These are phyloP conservation scores for Microctenopoma stevenorrisi DNA, from an alignment of 2,797 vertebrate species.

Conservation along the genomic window DNA sequence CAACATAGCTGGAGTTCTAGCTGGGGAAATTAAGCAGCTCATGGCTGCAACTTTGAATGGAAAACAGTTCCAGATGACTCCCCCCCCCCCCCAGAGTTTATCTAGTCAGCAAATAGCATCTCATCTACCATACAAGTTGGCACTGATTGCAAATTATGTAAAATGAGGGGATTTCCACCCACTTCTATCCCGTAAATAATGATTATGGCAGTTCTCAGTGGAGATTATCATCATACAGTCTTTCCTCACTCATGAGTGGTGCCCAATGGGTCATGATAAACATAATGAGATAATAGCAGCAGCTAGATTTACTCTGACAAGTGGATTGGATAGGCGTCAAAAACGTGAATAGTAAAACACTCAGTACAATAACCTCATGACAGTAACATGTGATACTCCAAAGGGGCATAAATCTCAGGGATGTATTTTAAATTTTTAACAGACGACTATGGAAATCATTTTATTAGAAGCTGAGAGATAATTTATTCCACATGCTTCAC, in stretches of 20 bases:
- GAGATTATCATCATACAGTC: conserved; percentile 44
- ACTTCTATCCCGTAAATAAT: conserved; percentile 63
- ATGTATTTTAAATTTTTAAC: conserved; percentile 34
- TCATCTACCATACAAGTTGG: conserved; percentile 42
- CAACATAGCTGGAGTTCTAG: conserved; percentile 63
- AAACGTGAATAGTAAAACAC: conserved; percentile 46
- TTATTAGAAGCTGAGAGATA: conserved; percentile 39
- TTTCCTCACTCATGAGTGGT: conserved; percentile 34
- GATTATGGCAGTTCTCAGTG: conserved; percentile 33
- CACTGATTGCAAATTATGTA: conserved; percentile 39
- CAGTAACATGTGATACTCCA: conserved; percentile 24
- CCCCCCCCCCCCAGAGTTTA: conserved; percentile 52
- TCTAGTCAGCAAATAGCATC: conserved; percentile 61
- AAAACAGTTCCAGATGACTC: conserved; percentile 71
- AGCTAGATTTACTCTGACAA: conserved; percentile 47
- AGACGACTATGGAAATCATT: conserved; percentile 39
- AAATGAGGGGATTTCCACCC: conserved; percentile 57
- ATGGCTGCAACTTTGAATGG: conserved; percentile 38
- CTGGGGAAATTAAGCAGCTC: conserved; percentile 65
- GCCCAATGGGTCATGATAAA: conserved; percentile 55
- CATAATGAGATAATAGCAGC: conserved; percentile 58
- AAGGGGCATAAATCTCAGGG: conserved; percentile 38
- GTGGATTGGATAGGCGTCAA: conserved; percentile 28
- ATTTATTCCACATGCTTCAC: conserved; percentile 51
- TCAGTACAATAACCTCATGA: conserved; percentile 20